A percentile compares a stretch with the other conserved stretches of the same genome.
phyloP scores from a whole-genome alignment of 2,797 vertebrate genomes.

The Sebastes iracundus region DNA sequence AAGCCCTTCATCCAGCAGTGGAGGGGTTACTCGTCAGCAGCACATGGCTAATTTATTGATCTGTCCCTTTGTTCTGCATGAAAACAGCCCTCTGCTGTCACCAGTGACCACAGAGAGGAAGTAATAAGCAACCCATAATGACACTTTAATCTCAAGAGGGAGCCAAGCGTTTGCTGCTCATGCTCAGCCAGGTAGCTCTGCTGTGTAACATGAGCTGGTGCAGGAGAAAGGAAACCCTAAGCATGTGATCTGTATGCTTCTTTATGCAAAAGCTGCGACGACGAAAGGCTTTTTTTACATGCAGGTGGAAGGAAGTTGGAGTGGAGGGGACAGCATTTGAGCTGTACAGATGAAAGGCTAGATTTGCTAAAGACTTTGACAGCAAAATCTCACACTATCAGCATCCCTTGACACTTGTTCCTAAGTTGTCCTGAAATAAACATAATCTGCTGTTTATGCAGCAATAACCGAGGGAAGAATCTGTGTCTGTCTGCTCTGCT shows the following conservation, averaged over 20 bases:
- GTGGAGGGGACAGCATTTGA: not conserved
- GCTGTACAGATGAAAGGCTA: not conserved
- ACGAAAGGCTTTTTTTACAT: not conserved
- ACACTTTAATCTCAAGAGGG: slow-evolving; percentile 43
- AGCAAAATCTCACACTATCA: not conserved
- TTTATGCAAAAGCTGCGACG: not conserved
- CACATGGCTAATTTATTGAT: slow-evolving; percentile 65
- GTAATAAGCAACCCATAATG: slow-evolving; percentile 55
- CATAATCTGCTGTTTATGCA: not conserved
- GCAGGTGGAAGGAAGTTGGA: not conserved
- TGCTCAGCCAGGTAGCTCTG: slow-evolving; percentile 12
- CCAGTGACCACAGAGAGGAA: slow-evolving; percentile 45
- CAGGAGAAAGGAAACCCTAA: not conserved
- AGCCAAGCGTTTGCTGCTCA: slow-evolving; percentile 2
- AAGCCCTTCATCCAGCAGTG: not conserved
- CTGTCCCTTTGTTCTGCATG: slow-evolving; percentile 33
- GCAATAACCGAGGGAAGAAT: not conserved
- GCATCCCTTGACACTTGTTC: not conserved
- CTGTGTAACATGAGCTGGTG: not conserved
- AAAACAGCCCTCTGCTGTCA: slow-evolving; percentile 44
- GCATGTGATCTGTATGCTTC: not conserved
- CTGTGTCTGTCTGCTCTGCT: not conserved
- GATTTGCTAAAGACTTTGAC: not conserved
- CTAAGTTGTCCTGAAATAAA: not conserved
- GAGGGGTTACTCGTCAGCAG: slow-evolving; percentile 35